phyloP scores from a whole-genome alignment of 2,797 vertebrate genomes.

The Xenopus petersii region DNA sequence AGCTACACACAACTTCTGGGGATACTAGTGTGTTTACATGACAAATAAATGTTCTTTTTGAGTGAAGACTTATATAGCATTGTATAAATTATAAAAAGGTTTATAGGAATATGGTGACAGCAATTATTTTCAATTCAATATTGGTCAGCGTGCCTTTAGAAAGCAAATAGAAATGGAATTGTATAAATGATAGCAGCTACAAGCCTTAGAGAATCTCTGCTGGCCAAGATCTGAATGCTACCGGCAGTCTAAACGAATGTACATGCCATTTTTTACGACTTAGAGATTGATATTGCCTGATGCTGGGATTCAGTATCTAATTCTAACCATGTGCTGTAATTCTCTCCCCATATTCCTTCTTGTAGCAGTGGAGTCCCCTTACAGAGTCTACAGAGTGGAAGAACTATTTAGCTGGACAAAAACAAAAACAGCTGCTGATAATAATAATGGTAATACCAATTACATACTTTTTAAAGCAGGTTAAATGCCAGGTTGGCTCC shows the following conservation, averaged over 20 bases:
- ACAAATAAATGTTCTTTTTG: too few species aligned
- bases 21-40: too few species aligned
- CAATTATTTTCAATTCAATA: too few species aligned
- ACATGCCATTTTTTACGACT: not conserved
- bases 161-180: too few species aligned
- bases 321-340: constrained; percentile 1
- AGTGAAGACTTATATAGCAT: too few species aligned
- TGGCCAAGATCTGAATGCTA: not conserved
- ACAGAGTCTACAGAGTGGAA: not conserved
- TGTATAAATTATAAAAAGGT: too few species aligned
- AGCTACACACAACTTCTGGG: too few species aligned
- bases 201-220: not conserved
- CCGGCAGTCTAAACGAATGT: not conserved
- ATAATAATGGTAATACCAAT: constrained; percentile 35
- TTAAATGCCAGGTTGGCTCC: constrained; percentile 26
- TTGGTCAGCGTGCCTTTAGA: too few species aligned
- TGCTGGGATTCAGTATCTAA: not conserved
- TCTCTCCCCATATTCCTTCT: not conserved
- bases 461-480: constrained; percentile 26
- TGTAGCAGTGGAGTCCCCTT: not conserved
- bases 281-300: not conserved
- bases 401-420: too few species aligned
- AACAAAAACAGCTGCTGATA: constrained; percentile 8
- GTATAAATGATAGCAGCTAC: too few species aligned
- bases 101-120: too few species aligned